Evolutionary conservation across 2,797 vertebrate genomes (phyloP).

Genomic region (Perodicticus potto): DNA sequence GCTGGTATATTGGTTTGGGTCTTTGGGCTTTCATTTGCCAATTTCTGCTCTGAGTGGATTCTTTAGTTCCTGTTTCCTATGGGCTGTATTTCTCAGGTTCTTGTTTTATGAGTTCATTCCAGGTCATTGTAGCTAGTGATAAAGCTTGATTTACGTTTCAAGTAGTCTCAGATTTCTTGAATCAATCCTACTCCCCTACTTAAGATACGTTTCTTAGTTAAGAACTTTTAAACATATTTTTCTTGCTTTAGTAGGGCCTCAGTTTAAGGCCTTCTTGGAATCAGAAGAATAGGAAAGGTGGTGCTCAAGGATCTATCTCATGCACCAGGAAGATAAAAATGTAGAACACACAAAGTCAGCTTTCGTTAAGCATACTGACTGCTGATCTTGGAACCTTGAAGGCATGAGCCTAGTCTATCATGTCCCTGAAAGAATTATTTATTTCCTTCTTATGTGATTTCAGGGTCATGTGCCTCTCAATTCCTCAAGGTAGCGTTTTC

Average conservation of each 20-base stretch:
- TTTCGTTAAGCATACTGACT: background rate
- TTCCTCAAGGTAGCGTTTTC: background rate
- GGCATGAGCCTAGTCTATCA: background rate
- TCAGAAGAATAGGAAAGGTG: background rate
- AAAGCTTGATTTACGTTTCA: constrained; percentile 13
- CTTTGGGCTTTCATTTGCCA: background rate
- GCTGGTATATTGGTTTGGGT: background rate
- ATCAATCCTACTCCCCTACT: background rate
- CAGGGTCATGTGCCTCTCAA: background rate
- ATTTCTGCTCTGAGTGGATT: background rate
- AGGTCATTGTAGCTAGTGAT: background rate
- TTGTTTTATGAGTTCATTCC: constrained; percentile 8
- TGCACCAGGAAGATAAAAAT: background rate
- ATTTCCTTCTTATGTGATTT: background rate
- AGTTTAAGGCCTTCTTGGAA: background rate
- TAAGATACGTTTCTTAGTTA: background rate
- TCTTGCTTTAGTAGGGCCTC: background rate
- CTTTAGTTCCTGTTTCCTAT: background rate
- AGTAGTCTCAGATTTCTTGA: background rate
- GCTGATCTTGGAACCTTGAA: background rate
- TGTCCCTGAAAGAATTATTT: background rate
- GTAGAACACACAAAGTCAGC: background rate
- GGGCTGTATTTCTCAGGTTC: background rate
- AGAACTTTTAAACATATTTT: background rate
- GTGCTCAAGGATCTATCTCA: background rate